Evolutionary conservation across 2,888 invertebrate species (phyloP).

Genomic region (Hypselothyrea guttata): DNA sequence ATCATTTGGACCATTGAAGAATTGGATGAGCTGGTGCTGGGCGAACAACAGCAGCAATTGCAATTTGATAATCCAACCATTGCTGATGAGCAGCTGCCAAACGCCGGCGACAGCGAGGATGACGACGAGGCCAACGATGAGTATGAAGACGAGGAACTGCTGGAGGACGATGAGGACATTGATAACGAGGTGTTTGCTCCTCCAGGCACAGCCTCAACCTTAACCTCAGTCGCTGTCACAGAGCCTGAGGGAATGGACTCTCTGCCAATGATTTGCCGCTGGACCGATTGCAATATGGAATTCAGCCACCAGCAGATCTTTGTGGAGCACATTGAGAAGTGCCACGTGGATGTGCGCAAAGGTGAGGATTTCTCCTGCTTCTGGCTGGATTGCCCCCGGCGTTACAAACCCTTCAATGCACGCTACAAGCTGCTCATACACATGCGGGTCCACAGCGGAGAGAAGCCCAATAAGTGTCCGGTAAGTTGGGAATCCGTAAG

Average conservation of each 20-base stretch:
- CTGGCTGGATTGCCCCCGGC: constrained; percentile 95
- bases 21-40: constrained; percentile 63
- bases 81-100: constrained; percentile 21
- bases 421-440: constrained; percentile 96
- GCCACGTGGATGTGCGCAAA: constrained; percentile 93
- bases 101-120: constrained; percentile 40
- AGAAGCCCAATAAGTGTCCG: constrained; percentile 98
- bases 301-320: constrained; percentile 91
- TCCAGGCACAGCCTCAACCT: constrained; percentile 8
- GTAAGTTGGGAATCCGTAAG: too few species aligned
- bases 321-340: constrained; percentile 92
- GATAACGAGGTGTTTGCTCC: constrained; percentile 56
- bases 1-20: constrained; percentile 82
- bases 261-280: constrained; percentile 85
- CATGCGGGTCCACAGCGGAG: constrained; percentile 97
- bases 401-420: constrained; percentile 95
- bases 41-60: constrained; percentile 20
- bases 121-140: constrained; percentile 44
- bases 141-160: constrained; percentile 13
- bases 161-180: constrained; percentile 39
- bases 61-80: constrained; percentile 18
- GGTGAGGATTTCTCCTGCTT: constrained; percentile 95
- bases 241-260: constrained; percentile 25
- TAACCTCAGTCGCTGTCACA: neutral
- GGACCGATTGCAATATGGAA: constrained; percentile 92